A percentile compares a stretch with the other conserved stretches of the same genome.
Evolutionary conservation across 2,888 invertebrate species (phyloP).

Genomic region (Koerneria pararmatus): DNA sequence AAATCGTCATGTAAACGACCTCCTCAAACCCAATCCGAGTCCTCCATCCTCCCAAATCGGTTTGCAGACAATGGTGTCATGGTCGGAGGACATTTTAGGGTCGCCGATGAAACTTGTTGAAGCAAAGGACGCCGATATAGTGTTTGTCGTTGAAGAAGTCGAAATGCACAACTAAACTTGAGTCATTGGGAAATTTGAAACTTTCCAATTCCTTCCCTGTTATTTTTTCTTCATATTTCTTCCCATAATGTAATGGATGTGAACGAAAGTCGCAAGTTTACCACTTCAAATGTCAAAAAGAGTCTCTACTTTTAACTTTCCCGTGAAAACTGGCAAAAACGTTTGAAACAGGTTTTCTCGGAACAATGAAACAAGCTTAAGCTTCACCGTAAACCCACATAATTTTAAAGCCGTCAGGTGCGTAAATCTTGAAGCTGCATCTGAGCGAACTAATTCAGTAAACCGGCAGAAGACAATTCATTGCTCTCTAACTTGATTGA

Average conservation of each 20-base stretch:
- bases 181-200: not conserved
- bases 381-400: too few relatives aligned
- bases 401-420: too few relatives aligned
- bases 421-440: too few relatives aligned
- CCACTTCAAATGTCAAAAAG: too few relatives aligned
- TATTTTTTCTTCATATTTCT: too few relatives aligned
- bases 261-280: too few relatives aligned
- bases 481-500: constrained; percentile 37
- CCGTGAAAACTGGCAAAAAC: too few relatives aligned
- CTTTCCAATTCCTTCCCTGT: too few relatives aligned
- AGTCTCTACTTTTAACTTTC: too few relatives aligned
- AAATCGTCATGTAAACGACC: constrained; percentile 20
- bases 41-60: constrained; percentile 53
- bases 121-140: constrained; percentile 1
- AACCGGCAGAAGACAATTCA: not conserved
- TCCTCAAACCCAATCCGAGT: constrained; percentile 36
- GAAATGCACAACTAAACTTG: constrained; percentile 33
- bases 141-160: constrained; percentile 26
- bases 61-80: constrained; percentile 43
- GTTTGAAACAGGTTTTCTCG: too few relatives aligned
- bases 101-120: not conserved
- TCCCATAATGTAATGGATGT: too few relatives aligned
- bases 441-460: not conserved
- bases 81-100: not conserved
- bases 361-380: too few relatives aligned